Conservation (phyloP, 2,797 vertebrate species). For the Scolopax bukidnonensis region DNA sequence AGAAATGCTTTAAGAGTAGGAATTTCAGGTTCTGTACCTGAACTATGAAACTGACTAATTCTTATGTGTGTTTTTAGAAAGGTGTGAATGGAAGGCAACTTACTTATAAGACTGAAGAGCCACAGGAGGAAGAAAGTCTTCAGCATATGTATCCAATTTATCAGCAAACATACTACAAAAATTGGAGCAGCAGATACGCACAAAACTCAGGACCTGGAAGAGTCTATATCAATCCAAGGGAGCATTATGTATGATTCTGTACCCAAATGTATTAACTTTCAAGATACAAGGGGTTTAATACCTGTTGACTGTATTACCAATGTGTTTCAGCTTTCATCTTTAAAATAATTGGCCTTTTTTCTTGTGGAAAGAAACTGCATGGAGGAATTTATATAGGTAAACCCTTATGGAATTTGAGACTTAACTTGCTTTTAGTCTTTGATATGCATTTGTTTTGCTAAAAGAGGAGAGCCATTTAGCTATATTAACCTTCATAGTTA, state of each 20-base stretch:
- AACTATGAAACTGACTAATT: not conserved
- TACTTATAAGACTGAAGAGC: conserved; percentile 61
- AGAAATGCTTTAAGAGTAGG: not conserved
- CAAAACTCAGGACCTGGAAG: conserved; percentile 32
- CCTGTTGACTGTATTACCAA: not conserved
- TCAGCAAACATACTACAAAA: conserved; percentile 64
- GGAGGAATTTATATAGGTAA: not conserved
- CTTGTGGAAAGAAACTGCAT: not conserved
- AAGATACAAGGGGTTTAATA: not conserved
- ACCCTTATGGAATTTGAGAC: not conserved
- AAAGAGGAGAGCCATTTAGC: not conserved
- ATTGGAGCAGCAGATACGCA: conserved; percentile 53
- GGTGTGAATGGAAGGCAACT: conserved; percentile 67
- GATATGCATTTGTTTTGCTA: not conserved
- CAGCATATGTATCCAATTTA: conserved; percentile 67
- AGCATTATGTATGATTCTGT: conserved; percentile 78
- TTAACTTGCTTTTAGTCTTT: not conserved
- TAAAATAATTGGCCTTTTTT: not conserved
- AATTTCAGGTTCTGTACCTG: not conserved
- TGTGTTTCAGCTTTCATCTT: not conserved
- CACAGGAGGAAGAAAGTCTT: conserved; percentile 45
- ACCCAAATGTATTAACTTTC: not conserved
- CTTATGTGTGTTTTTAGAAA: conserved; percentile 71
- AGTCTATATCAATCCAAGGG: conserved; percentile 75
- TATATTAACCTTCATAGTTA: not conserved